Percentiles rank a stretch among this genome's conserved stretches.
Evolutionary conservation across 2,797 vertebrate genomes (phyloP).

Genomic region (Dicrostonyx torquatus): DNA sequence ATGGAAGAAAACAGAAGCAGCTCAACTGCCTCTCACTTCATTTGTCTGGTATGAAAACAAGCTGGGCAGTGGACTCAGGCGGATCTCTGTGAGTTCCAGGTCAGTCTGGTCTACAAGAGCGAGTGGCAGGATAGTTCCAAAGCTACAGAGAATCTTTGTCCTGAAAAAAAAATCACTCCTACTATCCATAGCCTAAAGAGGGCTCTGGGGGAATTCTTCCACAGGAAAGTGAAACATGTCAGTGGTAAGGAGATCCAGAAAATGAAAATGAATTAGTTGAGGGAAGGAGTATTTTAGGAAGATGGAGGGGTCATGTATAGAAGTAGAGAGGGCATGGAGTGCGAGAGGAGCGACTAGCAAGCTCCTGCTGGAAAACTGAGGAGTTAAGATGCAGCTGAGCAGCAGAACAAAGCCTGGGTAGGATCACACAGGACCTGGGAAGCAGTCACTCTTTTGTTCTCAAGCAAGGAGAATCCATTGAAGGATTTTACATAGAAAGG

Average conservation of each 20-base stretch:
- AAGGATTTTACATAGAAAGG: slow-evolving; percentile 52
- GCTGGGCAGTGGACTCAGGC: too few species aligned
- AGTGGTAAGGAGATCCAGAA: background rate
- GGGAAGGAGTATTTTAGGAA: background rate
- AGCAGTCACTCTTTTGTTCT: slow-evolving; percentile 58
- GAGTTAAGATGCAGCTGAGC: background rate
- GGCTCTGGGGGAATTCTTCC: background rate
- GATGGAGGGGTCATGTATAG: background rate
- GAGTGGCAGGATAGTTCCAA: too few species aligned
- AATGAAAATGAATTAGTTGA: slow-evolving; percentile 21
- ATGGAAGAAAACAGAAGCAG: background rate
- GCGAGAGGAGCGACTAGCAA: background rate
- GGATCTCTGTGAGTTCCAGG: too few species aligned
- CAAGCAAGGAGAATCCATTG: background rate
- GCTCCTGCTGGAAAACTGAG: background rate
- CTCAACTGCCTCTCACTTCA: background rate
- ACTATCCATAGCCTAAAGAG: background rate
- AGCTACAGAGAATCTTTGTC: too few species aligned
- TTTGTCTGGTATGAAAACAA: background rate
- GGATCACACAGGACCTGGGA: slow-evolving; percentile 34
- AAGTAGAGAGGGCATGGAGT: background rate
- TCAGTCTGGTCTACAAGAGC: too few species aligned
- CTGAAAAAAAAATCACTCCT: background rate
- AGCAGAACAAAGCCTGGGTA: background rate
- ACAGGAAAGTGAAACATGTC: background rate